A percentile compares a stretch with the other conserved stretches of the same genome.
These are phyloP conservation scores for Nycticryphes semicollaris DNA, from an alignment of 2,113 vertebrate species.

Conservation along the genomic window DNA sequence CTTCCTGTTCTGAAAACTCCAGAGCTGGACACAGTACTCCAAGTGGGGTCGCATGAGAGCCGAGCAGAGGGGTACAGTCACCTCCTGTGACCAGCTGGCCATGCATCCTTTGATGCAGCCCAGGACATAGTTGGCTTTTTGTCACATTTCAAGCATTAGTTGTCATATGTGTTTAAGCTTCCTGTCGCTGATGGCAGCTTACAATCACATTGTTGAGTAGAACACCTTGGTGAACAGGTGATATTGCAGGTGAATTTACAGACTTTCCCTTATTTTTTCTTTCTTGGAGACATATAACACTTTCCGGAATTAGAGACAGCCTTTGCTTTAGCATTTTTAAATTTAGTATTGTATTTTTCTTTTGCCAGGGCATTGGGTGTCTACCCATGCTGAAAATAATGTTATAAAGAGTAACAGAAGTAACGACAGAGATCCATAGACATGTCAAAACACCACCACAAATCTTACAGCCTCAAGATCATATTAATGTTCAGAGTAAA, in stretches of 20 bases:
- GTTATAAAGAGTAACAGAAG: not conserved
- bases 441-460: not conserved
- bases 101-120: too few relatives aligned
- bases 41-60: too few relatives aligned
- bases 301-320: not conserved
- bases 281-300: rapidly evolving
- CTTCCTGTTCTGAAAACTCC: too few relatives aligned
- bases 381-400: not conserved
- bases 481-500: not conserved
- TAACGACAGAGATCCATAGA: not conserved
- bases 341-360: not conserved
- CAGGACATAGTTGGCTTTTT: not conserved
- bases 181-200: not conserved
- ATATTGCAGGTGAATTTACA: not conserved
- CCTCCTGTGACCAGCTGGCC: too few relatives aligned
- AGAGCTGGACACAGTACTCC: too few relatives aligned
- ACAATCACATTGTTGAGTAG: not conserved
- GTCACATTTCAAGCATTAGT: not conserved
- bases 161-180: not conserved
- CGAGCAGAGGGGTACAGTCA: too few relatives aligned
- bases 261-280: not conserved
- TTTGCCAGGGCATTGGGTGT: not conserved
- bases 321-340: not conserved
- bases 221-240: not conserved
- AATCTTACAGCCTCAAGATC: not conserved